Base-by-base conservation (phyloP, 2,888 invertebrate genomes). In the Drosophila koepferae region DNA sequence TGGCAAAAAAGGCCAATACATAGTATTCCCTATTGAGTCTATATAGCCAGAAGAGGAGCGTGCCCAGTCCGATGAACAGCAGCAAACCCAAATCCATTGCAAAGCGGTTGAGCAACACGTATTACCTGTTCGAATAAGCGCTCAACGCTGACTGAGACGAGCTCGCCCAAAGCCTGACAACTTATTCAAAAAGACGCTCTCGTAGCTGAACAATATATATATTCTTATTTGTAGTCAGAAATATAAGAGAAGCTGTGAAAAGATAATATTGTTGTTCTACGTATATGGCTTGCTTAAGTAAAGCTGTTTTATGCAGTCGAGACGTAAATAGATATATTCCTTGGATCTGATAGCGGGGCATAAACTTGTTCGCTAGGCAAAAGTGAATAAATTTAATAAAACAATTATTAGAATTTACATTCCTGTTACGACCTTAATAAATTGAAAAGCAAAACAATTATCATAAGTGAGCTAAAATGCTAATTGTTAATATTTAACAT, bases 1-100 rank as follows among this genome's bases (percentile, higher is more conserved):
- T 55, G 2, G 85, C 49, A 51, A 89, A 87, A 40, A 86, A 78
- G 0, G 87, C 44, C 36, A 87, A 48, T 5, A 87, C 68, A 54
- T 60, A 70, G 43, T 83, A 86, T 7, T 81, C 75, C 64, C 80
- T 89, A 48, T 87, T 87, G 6, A 81, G 6, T n/a, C 65, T 67
- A 38, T 72, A 71, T 5, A 87, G 77, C 85, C 87, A 89, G 56
- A 64, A 56, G 7, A 74, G 1, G 1, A 89, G 23, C 6, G 69
- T 66, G 9, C 58, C 63, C 7, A 80, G 3, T 0, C 62, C 81
- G 12, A 82, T 49, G 0, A 82, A 12, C 18, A 83, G 16, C 49
- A 77, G 41, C 10, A 80, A 41, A 6, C 20, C 38, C 18, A 78
- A 18, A 2, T 5, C 65, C 77, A 77, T 77, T 53, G 38, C 16